These are phyloP conservation scores for Drosophila dives DNA, from an alignment of 2,888 invertebrate genomes.

Conservation along the genomic window DNA sequence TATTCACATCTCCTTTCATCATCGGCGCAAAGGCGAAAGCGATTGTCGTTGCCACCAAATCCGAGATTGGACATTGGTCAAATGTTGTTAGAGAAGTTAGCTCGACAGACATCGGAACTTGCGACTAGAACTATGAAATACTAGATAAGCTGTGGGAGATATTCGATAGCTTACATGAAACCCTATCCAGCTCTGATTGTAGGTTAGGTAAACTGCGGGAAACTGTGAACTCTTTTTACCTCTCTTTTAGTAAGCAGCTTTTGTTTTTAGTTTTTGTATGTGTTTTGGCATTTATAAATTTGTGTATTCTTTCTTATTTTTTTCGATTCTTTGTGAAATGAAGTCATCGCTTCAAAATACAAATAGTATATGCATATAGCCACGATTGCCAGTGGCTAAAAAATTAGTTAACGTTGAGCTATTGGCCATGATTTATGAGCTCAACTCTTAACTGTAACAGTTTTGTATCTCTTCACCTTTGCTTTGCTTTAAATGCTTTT, in stretches of 20 bases:
- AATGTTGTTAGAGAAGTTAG: no score
- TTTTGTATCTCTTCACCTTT: conserved; percentile 11
- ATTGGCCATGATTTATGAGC: conserved; percentile 30
- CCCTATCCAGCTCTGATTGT: no score
- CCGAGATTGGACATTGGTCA: no score
- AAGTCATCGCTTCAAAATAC: conserved; percentile 73
- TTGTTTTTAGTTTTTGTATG: conserved; percentile 49
- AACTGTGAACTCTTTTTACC: conserved; percentile 57
- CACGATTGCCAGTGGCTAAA: conserved; percentile 21
- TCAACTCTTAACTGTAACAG: conserved; percentile 15
- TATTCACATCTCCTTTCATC: no score
- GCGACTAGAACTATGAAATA: no score
- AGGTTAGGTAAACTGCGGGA: conserved; percentile 5
- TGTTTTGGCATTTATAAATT: conserved; percentile 47
- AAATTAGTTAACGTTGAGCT: conserved; percentile 19
- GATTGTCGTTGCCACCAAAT: no score
- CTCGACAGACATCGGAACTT: no score
- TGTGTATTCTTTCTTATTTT: conserved; percentile 1
- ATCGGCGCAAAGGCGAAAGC: no score
- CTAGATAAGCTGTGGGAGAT: no score
- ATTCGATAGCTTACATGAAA: no score
- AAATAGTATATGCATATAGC: conserved; percentile 16
- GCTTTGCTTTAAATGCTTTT: conserved; percentile 1
- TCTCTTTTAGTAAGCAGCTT: conserved; percentile 39
- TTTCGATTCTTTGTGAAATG: conserved; percentile 54